Conservation (phyloP, 1,140 invertebrate genomes). For the Habropoda laboriosa region DNA sequence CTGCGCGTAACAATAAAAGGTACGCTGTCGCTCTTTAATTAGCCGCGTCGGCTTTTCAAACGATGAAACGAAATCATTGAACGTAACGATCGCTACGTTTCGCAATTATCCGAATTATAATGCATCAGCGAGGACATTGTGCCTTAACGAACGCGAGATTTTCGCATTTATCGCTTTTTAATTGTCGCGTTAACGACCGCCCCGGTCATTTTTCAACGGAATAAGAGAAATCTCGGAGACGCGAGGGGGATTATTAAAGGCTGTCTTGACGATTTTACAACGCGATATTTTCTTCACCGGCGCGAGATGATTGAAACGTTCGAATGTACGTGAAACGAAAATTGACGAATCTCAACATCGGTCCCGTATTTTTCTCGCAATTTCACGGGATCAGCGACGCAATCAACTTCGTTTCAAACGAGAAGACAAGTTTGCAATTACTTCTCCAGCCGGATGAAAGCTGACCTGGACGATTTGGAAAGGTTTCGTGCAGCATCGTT, state of each 20-base stretch:
- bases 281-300: not conserved
- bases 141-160: not conserved
- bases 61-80: conserved; percentile 3
- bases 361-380: not conserved
- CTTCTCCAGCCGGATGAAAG: not conserved
- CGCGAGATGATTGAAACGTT: not conserved
- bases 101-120: not conserved
- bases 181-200: not conserved
- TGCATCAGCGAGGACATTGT: not conserved
- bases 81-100: not conserved
- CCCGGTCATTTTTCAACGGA: no score
- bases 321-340: not conserved
- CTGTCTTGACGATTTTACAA: not conserved
- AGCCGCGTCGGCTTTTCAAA: not conserved
- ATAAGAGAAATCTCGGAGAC: not conserved
- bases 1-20: conserved; percentile 3
- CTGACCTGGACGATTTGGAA: no score
- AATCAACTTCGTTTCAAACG: not conserved
- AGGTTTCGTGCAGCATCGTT: not conserved
- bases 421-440: not conserved
- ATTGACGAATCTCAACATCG: not conserved
- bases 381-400: not conserved
- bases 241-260: not conserved
- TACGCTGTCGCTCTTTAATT: conserved; percentile 12
- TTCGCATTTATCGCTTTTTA: not conserved